These are phyloP conservation scores for Melieria crassipennis DNA, from an alignment of 2,888 invertebrate genomes.

Conservation along the genomic window DNA sequence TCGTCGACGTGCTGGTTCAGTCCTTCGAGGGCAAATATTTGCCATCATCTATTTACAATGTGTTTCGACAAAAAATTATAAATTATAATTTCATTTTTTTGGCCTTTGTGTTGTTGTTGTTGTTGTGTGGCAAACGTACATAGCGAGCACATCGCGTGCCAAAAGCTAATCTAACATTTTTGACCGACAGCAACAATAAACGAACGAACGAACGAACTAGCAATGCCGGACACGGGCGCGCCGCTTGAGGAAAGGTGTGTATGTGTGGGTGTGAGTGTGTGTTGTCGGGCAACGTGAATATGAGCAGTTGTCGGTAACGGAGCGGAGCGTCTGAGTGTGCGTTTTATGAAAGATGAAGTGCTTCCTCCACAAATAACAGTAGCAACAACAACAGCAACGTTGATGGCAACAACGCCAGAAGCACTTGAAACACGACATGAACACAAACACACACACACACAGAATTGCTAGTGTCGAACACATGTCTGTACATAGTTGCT, in stretches of 20 bases:
- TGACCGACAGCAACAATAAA: constrained; percentile 52
- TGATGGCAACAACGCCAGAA: constrained; percentile 48
- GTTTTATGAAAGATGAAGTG: constrained; percentile 32
- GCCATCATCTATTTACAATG: constrained; percentile 2
- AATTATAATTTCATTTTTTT: constrained; percentile 36
- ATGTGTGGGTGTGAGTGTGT: constrained; percentile 3
- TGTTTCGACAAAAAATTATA: constrained; percentile 26
- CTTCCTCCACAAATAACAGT: constrained; percentile 30
- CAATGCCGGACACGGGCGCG: too few species aligned
- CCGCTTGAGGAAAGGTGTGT: not conserved
- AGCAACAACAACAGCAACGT: constrained; percentile 42
- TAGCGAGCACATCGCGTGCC: constrained; percentile 51
- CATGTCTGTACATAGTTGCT: too few species aligned
- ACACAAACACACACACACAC: constrained; percentile 7
- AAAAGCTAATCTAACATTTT: constrained; percentile 54
- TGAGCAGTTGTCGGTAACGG: not conserved
- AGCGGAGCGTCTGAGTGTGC: not conserved
- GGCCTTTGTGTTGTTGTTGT: not conserved
- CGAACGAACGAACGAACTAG: constrained; percentile 23
- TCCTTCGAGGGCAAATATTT: not conserved
- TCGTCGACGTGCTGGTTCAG: not conserved
- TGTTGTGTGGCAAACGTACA: not conserved
- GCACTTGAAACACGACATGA: constrained; percentile 25
- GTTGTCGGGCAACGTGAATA: not conserved
- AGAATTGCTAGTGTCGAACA: not conserved